Percentiles rank a stretch among this genome's conserved stretches.
Evolutionary conservation across 2,888 invertebrate species (phyloP).

Genomic region (Mimumesa dahlbomi): DNA sequence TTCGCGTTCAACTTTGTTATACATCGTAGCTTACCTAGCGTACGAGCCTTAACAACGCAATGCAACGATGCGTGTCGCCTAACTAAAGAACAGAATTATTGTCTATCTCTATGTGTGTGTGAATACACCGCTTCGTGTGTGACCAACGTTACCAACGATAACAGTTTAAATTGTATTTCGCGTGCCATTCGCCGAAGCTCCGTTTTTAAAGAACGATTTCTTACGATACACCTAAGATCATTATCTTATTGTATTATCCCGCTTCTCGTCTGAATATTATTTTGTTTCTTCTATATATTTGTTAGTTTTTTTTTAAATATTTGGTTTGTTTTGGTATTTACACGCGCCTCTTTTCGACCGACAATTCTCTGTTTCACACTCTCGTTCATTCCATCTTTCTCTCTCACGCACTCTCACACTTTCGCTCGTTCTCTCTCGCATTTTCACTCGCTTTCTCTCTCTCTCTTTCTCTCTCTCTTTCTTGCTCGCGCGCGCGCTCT

Average conservation of each 20-base stretch:
- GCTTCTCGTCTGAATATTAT: slow-evolving; percentile 15
- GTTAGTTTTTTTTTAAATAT: no score
- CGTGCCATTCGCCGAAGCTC: slow-evolving; percentile 24
- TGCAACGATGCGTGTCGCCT: slow-evolving; percentile 25
- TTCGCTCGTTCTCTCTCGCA: slow-evolving; percentile 19
- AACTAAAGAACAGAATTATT: slow-evolving; percentile 70
- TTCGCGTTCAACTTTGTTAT: background rate
- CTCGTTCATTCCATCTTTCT: slow-evolving; percentile 21
- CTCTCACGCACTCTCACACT: slow-evolving; percentile 25
- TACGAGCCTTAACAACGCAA: slow-evolving; percentile 39
- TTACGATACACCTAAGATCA: no score
- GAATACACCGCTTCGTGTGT: slow-evolving; percentile 41
- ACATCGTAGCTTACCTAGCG: slow-evolving; percentile 30
- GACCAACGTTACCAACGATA: slow-evolving; percentile 61
- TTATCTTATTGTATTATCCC: no score
- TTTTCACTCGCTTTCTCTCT: slow-evolving; percentile 12
- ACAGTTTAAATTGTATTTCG: slow-evolving; percentile 30
- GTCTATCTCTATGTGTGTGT: slow-evolving; percentile 64
- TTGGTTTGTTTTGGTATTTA: slow-evolving; percentile 8
- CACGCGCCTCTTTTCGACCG: slow-evolving; percentile 31
- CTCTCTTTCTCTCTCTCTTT: slow-evolving; percentile 25
- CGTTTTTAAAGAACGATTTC: no score
- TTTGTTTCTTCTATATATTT: slow-evolving; percentile 14
- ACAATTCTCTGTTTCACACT: no score
- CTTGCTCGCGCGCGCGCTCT: slow-evolving; percentile 14